Evolutionary conservation across 2,113 vertebrate species (phyloP), one percentile per base, ranked within the genome.

Genomic region (Chunga burmeisteri): DNA sequence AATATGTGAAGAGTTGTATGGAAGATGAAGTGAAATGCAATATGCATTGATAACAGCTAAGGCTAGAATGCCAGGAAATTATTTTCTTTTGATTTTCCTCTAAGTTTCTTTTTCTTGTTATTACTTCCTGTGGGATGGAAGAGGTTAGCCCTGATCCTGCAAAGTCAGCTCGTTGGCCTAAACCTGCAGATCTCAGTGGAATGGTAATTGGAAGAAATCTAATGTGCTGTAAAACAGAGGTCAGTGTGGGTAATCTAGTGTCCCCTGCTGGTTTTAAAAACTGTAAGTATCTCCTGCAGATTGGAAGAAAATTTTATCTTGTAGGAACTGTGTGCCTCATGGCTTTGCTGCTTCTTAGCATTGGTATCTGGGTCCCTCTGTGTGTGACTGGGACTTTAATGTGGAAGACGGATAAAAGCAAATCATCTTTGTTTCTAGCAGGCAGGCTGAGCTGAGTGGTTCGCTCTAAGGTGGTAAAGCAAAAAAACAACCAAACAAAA

Each of bases 21-120:
- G 86, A 75, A 86, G 84, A 95, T 72, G 68, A 97, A 95, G 74
- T 67, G 89, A 91, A 95, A 95, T 91, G 78, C 86, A 95, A 88
- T 91, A 90, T 93, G 70, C 74, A 32, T 81, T 81, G 91, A 95
- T 94, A 96, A 91, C 62, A 88, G 84, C 84, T 44, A 59, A 73
- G 95, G 78, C 67, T 88, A 34, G 71, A 91, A 86, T 86, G 38
- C 32, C 94, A 95, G 94, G 89, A 96, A 95, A 95, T 95, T 87
- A 80, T 93, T 95, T 95, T 91, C 86, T 59, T 94, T 81, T 88
- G 36, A 80, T 95, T 95, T 94, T 96, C 18, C 87, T 83, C 58
- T 55, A 63, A 77, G 63, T 97, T 97, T 85, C 62, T 85, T 87
- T 85, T 89, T 46, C 79, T 93, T 82, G 40, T 87, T 93, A 77